phyloP scores from a whole-genome alignment of 2,797 vertebrate genomes.

The Fringilla coelebs region DNA sequence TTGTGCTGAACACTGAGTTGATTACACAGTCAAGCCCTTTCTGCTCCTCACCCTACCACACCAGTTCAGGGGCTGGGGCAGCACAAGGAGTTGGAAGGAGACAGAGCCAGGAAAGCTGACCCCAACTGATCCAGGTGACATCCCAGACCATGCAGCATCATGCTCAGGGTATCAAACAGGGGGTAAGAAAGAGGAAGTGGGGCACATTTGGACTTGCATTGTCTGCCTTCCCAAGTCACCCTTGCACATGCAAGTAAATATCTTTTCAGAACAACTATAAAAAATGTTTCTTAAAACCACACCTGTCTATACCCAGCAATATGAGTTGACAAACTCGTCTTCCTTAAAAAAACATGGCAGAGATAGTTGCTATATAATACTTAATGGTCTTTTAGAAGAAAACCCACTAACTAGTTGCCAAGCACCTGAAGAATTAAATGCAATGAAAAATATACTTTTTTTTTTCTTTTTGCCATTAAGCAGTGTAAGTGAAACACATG shows the following conservation, averaged over 20 bases:
- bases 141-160: not conserved
- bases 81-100: not conserved
- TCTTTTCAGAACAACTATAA: not conserved
- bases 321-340: not conserved
- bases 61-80: not conserved
- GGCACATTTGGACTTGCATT: accelerated
- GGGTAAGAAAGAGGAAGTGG: not conserved
- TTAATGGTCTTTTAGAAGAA: not conserved
- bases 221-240: not conserved
- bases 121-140: not conserved
- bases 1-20: not conserved
- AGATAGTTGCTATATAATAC: not conserved
- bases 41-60: not conserved
- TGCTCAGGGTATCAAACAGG: too few relatives aligned
- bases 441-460: not conserved
- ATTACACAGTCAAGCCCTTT: not conserved
- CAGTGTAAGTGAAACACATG: not conserved
- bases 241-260: not conserved
- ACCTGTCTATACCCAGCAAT: not conserved
- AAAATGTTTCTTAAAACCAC: not conserved
- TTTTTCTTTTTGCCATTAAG: not conserved
- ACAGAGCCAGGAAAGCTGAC: not conserved
- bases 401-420: not conserved
- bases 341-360: not conserved
- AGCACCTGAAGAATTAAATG: not conserved